Evolutionary conservation across 2,888 invertebrate genomes (phyloP), one percentile per base, ranked within the genome.

Genomic region (Nomada fabriciana): DNA sequence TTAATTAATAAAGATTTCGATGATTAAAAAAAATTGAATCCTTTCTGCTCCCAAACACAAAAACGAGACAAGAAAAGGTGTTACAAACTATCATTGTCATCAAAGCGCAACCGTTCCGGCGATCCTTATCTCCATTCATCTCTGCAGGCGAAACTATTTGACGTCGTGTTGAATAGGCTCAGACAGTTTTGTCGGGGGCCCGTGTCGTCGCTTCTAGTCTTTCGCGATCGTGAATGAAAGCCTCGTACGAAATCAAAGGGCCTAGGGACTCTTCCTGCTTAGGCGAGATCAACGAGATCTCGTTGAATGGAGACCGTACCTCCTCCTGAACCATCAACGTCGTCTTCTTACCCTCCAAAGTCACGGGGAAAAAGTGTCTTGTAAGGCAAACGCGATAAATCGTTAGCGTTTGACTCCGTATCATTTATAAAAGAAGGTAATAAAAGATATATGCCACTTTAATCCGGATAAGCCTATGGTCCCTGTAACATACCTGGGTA

Each of bases 201-300:
- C n/a, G 69, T 74, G 73, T 65, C 69, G 64, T 59, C 60, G 73
- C 61, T 29, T 47, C 42, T 70, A 67, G 43, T 55, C 25, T 72
- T 43, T 23, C 42, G 52, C 50, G 25, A 69, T 67, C 65, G 65
- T 86, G 85, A 86, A 86, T 86, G 87, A 43, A 64, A 29, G 47
- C 18, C 83, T 82, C 79, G 65, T 80, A 82, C 75, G 68, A 72
- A 84, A 82, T 70, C 82, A 87, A 84, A 82, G 74, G 80, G 75
- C 67, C 11, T 55, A 77, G 55, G 76, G 79, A 67, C 67, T 87
- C 78, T 78, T 78, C 77, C 71, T 82, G 82, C 72, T 86, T 82
- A 77, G 75, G 57, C 60, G 52, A 77, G 85, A 85, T 86, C 82
- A 87, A 77, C 75, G 75, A 76, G 84, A 79, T 80, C 80, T 72